A percentile compares a stretch with the other conserved stretches of the same genome.
Conservation (phyloP, 2,888 invertebrate species). For the Urechis unicinctus region DNA sequence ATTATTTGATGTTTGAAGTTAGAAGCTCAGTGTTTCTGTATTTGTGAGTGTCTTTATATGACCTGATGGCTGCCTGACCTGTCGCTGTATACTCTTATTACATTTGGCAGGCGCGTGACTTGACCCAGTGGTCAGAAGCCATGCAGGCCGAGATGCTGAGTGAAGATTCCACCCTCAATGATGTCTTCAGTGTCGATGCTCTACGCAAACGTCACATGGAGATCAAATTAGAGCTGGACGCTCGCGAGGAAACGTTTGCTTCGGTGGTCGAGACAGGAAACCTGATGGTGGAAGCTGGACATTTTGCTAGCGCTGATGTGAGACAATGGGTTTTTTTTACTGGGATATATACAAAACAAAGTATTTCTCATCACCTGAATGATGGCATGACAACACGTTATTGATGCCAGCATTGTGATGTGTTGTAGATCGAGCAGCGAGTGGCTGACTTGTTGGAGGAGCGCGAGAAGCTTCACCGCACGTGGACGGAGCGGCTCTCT, state of each 20-base stretch:
- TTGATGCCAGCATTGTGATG: neutral
- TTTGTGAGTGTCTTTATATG: too few relatives aligned
- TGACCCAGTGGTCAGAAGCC: constrained; percentile 98
- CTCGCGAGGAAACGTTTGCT: constrained; percentile 92
- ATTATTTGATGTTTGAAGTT: too few relatives aligned
- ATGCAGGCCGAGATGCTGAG: constrained; percentile 93
- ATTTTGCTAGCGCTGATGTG: constrained; percentile 63
- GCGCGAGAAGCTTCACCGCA: constrained; percentile 81
- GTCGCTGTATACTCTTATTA: too few relatives aligned
- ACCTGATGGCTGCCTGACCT: too few relatives aligned
- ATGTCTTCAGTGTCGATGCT: constrained; percentile 17
- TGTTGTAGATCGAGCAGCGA: constrained; percentile 41
- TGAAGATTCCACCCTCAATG: constrained; percentile 10
- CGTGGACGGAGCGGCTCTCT: constrained; percentile 92
- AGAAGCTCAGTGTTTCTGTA: too few relatives aligned
- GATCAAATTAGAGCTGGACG: constrained; percentile 95
- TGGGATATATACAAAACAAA: too few relatives aligned
- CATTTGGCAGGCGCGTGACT: constrained; percentile 58
- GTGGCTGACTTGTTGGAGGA: constrained; percentile 61
- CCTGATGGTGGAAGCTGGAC: constrained; percentile 76
- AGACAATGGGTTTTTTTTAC: too few relatives aligned
- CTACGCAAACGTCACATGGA: constrained; percentile 19
- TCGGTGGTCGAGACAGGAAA: constrained; percentile 91
- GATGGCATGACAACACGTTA: neutral
- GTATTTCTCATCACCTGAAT: too few relatives aligned